Evolutionary conservation across 37 sponge, comb jelly and placozoan genomes (phyloP), one percentile per base, ranked within the genome.

Genomic region (Crambe crambe): DNA sequence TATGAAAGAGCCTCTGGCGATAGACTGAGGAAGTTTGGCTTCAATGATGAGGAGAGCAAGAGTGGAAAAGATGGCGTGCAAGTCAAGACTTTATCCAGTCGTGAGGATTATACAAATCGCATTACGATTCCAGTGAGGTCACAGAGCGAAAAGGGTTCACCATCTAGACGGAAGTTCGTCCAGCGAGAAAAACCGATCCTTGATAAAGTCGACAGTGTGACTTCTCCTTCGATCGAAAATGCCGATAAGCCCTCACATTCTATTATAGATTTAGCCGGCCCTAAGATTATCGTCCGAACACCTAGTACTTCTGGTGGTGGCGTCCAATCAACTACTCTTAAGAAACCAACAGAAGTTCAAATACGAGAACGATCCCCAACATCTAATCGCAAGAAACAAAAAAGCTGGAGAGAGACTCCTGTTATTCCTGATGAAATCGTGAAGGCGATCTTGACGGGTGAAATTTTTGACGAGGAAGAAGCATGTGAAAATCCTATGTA

Each of bases 371-470:
- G 59, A n/a, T 34, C 83, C 21, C 56, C 67, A 35, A 34, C 5
- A 3, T 26, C 47, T 25, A 74, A 82, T 2, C 21, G 8, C 25
- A 56, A 18, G 66, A 73, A 32, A 56, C 74, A 63, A 37, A 35
- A 32, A 5, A 65, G 66, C 35, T 65, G 71, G 47, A 27, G 85
- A 22, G 67, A 76, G 61, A 84, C 85, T 1, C 85, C 85, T 5
- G 77, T 68, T 0, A 76, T 84, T 32, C 41, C 85, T 9, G 26
- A 40, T 9, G 85, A 84, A 30, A 77, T 76, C 27, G 27, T 76
- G 1, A 70, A 69, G 41, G 30, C 42, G 18, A 76, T 84, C 40
- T 38, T 84, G 22, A 56, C 26, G 2, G 77, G 85, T 0, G 70
- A 70, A 0, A 25, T 84, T 34, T 32, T 41, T 58, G 85, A 84